Percentiles rank a stretch among this genome's conserved stretches.
Evolutionary conservation across 2,113 vertebrate species (phyloP).

Genomic region (Mustela nigripes): DNA sequence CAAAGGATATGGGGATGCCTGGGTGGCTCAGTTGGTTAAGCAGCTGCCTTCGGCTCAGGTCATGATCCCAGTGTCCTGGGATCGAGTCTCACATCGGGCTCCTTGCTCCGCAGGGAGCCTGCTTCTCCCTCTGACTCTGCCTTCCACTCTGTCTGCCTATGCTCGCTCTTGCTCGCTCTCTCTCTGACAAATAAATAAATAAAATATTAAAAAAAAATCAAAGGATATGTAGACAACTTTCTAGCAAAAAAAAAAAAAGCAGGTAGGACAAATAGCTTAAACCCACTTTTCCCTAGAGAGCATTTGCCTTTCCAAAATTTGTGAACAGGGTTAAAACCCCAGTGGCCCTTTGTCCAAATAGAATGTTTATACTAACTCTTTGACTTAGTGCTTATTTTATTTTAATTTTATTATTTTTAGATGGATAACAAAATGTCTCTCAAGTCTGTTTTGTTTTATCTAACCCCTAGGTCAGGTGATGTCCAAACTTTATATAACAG

Average conservation of each 20-base stretch:
- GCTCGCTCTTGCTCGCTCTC: too few relatives aligned
- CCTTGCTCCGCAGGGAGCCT: too few relatives aligned
- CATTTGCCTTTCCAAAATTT: slow-evolving; percentile 35
- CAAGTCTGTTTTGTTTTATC: not conserved
- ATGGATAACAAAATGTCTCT: not conserved
- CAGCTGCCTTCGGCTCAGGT: too few relatives aligned
- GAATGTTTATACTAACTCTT: not conserved
- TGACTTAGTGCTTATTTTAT: not conserved
- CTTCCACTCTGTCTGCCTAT: too few relatives aligned
- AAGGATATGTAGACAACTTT: not conserved
- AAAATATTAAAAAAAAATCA: not conserved
- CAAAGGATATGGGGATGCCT: not conserved
- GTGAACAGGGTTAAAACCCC: not conserved
- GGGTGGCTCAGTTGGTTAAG: too few relatives aligned
- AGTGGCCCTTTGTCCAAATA: not conserved
- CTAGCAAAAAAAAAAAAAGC: not conserved
- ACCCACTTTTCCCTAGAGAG: not conserved
- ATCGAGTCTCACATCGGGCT: too few relatives aligned
- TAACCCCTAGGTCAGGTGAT: not conserved
- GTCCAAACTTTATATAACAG: not conserved
- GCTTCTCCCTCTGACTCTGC: too few relatives aligned
- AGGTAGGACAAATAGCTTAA: not conserved
- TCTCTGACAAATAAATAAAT: too few relatives aligned
- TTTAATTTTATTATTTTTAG: slow-evolving; percentile 38
- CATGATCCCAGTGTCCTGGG: too few relatives aligned